These are phyloP conservation scores for Indri indri DNA, from an alignment of 2,113 vertebrate genomes.

Conservation along the genomic window DNA sequence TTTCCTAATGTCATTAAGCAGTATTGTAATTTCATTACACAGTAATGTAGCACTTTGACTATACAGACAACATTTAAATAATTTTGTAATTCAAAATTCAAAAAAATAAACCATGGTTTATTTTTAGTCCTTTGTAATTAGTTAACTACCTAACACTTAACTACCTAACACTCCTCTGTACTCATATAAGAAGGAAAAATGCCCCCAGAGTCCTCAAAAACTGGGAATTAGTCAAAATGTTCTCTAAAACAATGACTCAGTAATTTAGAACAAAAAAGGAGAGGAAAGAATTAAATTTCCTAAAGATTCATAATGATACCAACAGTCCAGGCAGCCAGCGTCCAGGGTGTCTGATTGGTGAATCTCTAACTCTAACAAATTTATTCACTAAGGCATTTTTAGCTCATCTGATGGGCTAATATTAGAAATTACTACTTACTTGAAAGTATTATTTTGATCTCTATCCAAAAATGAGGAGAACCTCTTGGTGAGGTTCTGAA, in stretches of 20 bases:
- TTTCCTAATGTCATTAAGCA: conserved; percentile 69
- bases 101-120: conserved; percentile 49
- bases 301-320: conserved; percentile 7
- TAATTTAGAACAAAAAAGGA: conserved; percentile 40
- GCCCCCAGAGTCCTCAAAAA: background rate
- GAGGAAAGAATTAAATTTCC: background rate
- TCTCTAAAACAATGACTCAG: conserved; percentile 25
- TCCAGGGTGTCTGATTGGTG: background rate
- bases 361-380: background rate
- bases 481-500: conserved; percentile 14
- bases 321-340: background rate
- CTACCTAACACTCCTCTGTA: background rate
- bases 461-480: background rate
- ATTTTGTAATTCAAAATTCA: conserved; percentile 60
- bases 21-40: conserved; percentile 64
- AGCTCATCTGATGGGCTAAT: background rate
- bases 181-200: conserved; percentile 36
- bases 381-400: background rate
- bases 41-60: conserved; percentile 26
- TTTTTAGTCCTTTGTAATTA: conserved; percentile 49
- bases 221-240: conserved; percentile 2
- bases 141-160: conserved; percentile 38
- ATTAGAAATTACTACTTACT: conserved; percentile 32
- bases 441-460: conserved; percentile 43
- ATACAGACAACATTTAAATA: conserved; percentile 51